These are phyloP conservation scores for Aspidiotus rigidus DNA, from an alignment of 2,888 invertebrate genomes.

Conservation along the genomic window DNA sequence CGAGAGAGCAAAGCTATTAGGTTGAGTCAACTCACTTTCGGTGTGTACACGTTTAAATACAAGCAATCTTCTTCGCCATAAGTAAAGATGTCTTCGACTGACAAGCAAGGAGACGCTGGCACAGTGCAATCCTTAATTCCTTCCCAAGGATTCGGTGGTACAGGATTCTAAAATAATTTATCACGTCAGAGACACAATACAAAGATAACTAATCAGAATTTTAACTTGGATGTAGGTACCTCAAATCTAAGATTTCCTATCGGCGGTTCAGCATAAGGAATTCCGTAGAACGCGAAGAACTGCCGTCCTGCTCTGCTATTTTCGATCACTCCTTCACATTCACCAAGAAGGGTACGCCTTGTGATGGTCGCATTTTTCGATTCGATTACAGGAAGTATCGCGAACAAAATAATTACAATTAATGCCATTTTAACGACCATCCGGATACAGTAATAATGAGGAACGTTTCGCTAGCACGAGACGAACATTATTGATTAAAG, in stretches of 20 bases:
- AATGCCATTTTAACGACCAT: background rate
- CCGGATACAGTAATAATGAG: too few species aligned
- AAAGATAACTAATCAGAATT: background rate
- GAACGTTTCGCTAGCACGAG: too few species aligned
- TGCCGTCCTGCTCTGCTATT: conserved; percentile 39
- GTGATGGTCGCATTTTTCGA: background rate
- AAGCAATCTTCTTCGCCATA: conserved; percentile 49
- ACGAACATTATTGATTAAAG: too few species aligned
- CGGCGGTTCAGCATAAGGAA: conserved; percentile 44
- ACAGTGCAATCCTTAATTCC: background rate
- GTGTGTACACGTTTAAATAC: conserved; percentile 47
- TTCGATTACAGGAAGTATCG: background rate
- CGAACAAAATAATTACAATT: background rate
- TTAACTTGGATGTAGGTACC: conserved; percentile 39
- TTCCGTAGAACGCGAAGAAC: conserved; percentile 42
- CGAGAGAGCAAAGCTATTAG: background rate
- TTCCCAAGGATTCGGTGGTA: background rate
- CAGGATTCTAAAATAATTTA: background rate
- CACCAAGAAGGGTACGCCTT: background rate
- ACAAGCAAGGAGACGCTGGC: background rate
- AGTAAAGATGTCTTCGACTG: background rate
- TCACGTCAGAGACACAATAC: too few species aligned
- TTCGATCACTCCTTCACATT: conserved; percentile 40
- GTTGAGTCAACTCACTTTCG: conserved; percentile 38
- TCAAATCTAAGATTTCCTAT: conserved; percentile 43